Evolutionary conservation across 1,140 invertebrate genomes (phyloP), one percentile per base, ranked within the genome.

Genomic region (Colletes gigas): DNA sequence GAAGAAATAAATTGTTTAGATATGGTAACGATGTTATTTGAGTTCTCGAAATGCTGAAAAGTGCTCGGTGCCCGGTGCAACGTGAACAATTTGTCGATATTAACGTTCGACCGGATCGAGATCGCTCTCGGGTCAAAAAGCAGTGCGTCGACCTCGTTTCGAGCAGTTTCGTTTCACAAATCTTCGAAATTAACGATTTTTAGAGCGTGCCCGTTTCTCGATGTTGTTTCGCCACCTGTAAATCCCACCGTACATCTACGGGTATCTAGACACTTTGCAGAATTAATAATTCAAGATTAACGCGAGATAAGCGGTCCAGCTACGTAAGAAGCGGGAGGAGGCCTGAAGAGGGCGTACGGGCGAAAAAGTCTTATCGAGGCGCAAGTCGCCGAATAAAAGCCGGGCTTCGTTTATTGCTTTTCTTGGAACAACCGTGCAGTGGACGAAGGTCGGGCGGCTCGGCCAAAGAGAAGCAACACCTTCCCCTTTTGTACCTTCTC

Each of bases 401-500:
- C 47, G 15, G 67, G 12, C 60, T 54, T 63, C 57, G 83, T 85
- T 85, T 78, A 85, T 85, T 82, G 70, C 84, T 85, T 78, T 85
- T 85, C 83, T 85, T 78, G 73, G 83, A 85, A 85, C 78, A 81
- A 81, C 30, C 63, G 63, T 47, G 82, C 70, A 72, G 57, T n/a
- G 82, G 44, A 74, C 70, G 78, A 80, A 80, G 78, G 78, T 63
- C 78, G 66, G 59, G 57, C n/a, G 68, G 54, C 73, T 71, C 67
- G 83, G 80, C 68, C 83, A 79, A 85, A 85, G 78, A 70, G 57
- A 74, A 67, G 71, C 70, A 77, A 85, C 77, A 73, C 84, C 84
- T 85, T 84, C 78, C 84, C 83, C 83, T 84, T 84, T 85, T 84
- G 70, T 66, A 63, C 15, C 30, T 52, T 30, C 52, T 47, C 59